Evolutionary conservation across 2,113 vertebrate genomes (phyloP).

Genomic region (Daphoenositta chrysoptera): DNA sequence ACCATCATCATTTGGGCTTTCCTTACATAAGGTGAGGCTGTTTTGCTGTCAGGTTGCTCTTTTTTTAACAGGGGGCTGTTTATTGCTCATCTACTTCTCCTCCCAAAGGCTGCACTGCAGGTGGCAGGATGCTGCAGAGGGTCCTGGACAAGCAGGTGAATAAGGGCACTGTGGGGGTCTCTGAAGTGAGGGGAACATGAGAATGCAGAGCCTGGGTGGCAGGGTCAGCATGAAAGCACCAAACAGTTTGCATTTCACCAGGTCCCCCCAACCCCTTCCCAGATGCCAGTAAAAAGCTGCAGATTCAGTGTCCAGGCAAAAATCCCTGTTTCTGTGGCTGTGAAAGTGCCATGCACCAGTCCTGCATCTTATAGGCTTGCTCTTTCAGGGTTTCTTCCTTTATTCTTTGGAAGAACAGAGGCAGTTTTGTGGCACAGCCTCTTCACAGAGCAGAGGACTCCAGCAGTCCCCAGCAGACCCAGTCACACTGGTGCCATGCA

Average conservation of each 20-base stretch:
- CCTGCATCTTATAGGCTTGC: not conserved
- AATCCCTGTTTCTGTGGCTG: not conserved
- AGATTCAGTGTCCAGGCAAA: not conserved
- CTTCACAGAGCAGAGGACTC: not conserved
- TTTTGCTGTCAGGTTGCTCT: not conserved
- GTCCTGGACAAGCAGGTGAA: rapidly evolving
- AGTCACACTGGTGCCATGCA: rapidly evolving
- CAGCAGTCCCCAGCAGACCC: not conserved
- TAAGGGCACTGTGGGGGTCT: not conserved
- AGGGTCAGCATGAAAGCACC: not conserved
- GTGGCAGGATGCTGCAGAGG: not conserved
- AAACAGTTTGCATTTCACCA: not conserved
- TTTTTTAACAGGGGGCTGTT: not conserved
- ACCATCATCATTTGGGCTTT: not conserved
- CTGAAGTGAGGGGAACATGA: not conserved
- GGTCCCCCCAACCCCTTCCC: rapidly evolving
- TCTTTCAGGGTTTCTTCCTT: not conserved
- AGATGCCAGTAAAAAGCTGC: not conserved
- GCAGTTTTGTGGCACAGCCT: rapidly evolving
- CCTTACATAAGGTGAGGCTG: not conserved
- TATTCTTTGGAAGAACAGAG: not conserved
- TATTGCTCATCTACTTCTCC: not conserved
- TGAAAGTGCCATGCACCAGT: not conserved
- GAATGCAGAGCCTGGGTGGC: not conserved
- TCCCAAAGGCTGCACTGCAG: rapidly evolving